Base-by-base conservation (phyloP, 35 echinoderm and acorn worm species). In the Lytechinus variegatus region DNA sequence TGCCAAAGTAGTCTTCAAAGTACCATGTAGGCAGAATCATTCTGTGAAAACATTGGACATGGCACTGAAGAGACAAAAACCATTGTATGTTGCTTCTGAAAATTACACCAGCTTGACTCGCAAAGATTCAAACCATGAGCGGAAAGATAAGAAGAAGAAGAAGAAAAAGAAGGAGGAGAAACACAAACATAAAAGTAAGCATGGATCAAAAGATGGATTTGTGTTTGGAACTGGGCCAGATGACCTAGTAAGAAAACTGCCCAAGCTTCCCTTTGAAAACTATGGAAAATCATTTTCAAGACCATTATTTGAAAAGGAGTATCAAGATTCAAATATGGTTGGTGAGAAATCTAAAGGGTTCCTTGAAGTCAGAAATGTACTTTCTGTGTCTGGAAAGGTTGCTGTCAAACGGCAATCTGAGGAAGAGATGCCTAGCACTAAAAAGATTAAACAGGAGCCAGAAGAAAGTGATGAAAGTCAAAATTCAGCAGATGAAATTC, bases 11-110 rank as follows among this genome's bases (percentile, higher is more conserved):
- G 95, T 95, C 33, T 97, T 96, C 51, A 96, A 97, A 86, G 95
- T 97, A 54, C 96, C 96, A 27, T 88, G 91, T 92, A 96, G 87
- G 54, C 96, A 95, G 87, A 87, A 56, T 10, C 87, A 87, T 89
- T 95, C 44, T 72, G 56, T 96, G 24, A 96, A 96, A 57, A 96
- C 96, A 14, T 56, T 96, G 57, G 86, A 96, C 86, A 95, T 91
- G 96, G 94, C 94, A 19, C 92, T 96, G 4, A 87, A 96, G 13
- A 93, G 92, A 93, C 92, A 93, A 93, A 93, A 93, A 55, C 92
- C 92, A 55, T 33, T 93, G 27, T 14, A 52, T 90, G 88, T 90
- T 6, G n/a, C 66, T 79, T 79, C 66, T 79, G 5, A 16, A 24
- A 27, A 5, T 24, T 79, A 79, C 66, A 79, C 19, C 19, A n/a